Conservation (phyloP, 2,888 invertebrate genomes). For the Lymantria monacha region DNA sequence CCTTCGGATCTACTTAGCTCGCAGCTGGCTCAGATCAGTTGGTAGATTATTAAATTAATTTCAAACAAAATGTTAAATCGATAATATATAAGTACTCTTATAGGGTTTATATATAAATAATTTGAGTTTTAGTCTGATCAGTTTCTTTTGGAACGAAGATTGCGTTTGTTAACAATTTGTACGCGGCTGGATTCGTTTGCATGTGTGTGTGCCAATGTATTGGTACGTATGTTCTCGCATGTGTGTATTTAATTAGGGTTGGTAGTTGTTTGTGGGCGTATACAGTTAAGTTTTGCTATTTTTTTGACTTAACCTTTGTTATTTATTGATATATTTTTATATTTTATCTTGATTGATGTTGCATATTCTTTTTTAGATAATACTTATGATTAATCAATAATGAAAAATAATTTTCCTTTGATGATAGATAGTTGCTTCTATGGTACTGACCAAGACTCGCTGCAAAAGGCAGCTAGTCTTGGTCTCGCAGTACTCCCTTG, state of each 20-base stretch:
- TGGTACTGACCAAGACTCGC: no score
- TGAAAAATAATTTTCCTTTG: no score
- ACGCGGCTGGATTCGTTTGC: conserved; percentile 28
- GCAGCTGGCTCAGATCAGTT: no score
- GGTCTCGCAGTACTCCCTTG: no score
- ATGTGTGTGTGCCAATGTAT: conserved; percentile 15
- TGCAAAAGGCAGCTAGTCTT: no score
- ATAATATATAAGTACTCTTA: no score
- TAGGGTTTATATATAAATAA: no score
- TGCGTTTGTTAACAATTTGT: conserved; percentile 2
- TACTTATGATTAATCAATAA: no score
- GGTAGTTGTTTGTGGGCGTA: conserved; percentile 36
- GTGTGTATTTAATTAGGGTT: conserved; percentile 48
- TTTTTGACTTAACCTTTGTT: conserved; percentile 24
- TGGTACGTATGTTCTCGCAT: conserved; percentile 23
- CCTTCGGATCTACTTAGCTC: no score
- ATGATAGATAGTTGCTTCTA: no score
- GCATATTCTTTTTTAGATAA: background rate
- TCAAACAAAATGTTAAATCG: no score
- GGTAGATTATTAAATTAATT: no score
- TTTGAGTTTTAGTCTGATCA: background rate
- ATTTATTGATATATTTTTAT: conserved; percentile 33
- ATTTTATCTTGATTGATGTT: conserved; percentile 15
- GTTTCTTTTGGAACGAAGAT: background rate
- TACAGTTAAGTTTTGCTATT: conserved; percentile 27